phyloP scores from a whole-genome alignment of 1,140 invertebrate genomes.

The Dreissena rostriformis region DNA sequence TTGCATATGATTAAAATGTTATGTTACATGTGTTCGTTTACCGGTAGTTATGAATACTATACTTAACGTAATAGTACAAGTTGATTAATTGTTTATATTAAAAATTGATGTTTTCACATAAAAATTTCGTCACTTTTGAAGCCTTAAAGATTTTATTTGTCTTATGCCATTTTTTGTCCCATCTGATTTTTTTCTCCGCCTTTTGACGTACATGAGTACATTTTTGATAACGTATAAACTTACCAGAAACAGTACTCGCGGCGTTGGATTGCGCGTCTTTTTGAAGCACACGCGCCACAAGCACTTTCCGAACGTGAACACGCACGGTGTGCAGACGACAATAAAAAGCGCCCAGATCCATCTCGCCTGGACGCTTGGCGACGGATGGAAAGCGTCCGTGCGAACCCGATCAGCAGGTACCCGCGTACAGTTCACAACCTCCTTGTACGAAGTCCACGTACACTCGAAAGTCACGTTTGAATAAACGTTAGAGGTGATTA shows the following conservation, averaged over 20 bases:
- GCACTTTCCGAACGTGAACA: conserved; percentile 71
- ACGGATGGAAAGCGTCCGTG: conserved; percentile 60
- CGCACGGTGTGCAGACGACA: conserved; percentile 68
- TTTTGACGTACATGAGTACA: no score
- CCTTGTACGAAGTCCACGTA: conserved; percentile 44
- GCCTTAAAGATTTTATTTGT: no score
- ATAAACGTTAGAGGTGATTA: conserved; percentile 76
- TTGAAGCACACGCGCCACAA: conserved; percentile 76
- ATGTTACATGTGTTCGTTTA: no score
- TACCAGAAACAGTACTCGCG: conserved; percentile 64
- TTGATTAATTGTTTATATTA: no score
- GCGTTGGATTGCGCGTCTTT: conserved; percentile 67
- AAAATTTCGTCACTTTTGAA: no score
- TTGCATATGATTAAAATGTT: no score
- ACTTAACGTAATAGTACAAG: no score
- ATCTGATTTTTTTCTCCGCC: no score
- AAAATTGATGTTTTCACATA: no score
- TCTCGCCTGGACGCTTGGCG: conserved; percentile 67
- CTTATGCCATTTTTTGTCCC: no score
- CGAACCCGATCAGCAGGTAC: conserved; percentile 60
- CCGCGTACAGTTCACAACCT: conserved; percentile 64
- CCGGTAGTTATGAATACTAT: no score
- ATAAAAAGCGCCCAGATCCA: conserved; percentile 76
- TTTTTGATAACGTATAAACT: conserved; percentile 27
- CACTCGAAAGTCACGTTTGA: conserved; percentile 72